Percentiles rank a stretch among this genome's conserved stretches.
Conservation (phyloP, 1,140 invertebrate species). For the Dendrolimus punctatus region DNA sequence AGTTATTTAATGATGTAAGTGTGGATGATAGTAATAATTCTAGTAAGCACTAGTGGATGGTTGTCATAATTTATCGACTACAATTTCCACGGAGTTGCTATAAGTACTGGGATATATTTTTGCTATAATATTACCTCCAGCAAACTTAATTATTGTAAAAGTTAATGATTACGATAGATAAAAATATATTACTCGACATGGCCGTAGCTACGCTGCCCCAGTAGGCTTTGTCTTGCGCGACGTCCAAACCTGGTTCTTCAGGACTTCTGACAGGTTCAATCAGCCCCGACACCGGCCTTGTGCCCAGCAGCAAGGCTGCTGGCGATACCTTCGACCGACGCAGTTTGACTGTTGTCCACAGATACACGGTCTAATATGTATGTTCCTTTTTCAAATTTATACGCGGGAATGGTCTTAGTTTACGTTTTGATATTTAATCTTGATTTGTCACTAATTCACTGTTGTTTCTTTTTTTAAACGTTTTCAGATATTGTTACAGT, state of each 20-base stretch:
- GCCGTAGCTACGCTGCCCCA: slow-evolving; percentile 57
- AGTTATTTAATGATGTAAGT: too few relatives aligned
- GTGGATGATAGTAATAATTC: too few relatives aligned
- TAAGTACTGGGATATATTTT: too few relatives aligned
- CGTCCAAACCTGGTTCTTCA: slow-evolving; percentile 65
- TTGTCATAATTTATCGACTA: too few relatives aligned
- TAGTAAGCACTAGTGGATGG: too few relatives aligned
- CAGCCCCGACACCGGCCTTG: slow-evolving; percentile 58
- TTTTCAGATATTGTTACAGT: too few relatives aligned
- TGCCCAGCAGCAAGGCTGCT: slow-evolving; percentile 60
- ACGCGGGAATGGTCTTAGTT: slow-evolving; percentile 12
- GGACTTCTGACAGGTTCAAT: slow-evolving; percentile 57
- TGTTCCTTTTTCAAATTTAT: neutral
- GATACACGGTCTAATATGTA: neutral
- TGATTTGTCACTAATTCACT: neutral
- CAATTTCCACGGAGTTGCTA: too few relatives aligned
- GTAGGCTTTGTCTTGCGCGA: slow-evolving; percentile 65
- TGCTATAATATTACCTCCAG: too few relatives aligned
- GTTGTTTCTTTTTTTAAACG: too few relatives aligned
- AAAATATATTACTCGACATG: slow-evolving; percentile 39
- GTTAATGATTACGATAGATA: too few relatives aligned
- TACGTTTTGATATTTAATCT: slow-evolving; percentile 3
- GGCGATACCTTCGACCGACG: slow-evolving; percentile 57
- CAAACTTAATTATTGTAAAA: too few relatives aligned
- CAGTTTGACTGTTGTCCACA: slow-evolving; percentile 39